A percentile compares a stretch with the other conserved stretches of the same genome.
phyloP scores from a whole-genome alignment of 2,888 invertebrate species.

The Ophion ellenae region DNA sequence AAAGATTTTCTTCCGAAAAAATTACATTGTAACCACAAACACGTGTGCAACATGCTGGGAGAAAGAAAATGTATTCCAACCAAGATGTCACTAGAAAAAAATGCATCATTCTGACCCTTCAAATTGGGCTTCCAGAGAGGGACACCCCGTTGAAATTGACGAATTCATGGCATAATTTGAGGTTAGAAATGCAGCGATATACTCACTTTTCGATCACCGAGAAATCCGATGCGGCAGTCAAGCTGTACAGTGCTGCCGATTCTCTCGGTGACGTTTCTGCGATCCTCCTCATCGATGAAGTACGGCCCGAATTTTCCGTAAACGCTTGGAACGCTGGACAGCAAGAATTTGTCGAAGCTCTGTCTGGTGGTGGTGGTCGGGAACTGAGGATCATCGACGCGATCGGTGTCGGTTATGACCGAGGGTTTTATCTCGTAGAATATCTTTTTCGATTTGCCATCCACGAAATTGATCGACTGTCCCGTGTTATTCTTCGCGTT shows the following conservation, averaged over 20 bases:
- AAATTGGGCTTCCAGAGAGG: too few relatives aligned
- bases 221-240: conserved; percentile 86
- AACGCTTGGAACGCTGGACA: conserved; percentile 80
- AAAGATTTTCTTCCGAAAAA: too few relatives aligned
- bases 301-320: conserved; percentile 85
- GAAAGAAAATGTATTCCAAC: too few relatives aligned
- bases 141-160: too few relatives aligned
- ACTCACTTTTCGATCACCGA: conserved; percentile 87
- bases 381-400: conserved; percentile 55
- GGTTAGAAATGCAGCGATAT: neutral
- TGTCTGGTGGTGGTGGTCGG: conserved; percentile 58
- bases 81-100: too few relatives aligned
- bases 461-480: conserved; percentile 71
- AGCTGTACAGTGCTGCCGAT: conserved; percentile 86
- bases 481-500: conserved; percentile 70
- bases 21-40: too few relatives aligned
- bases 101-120: too few relatives aligned
- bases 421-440: conserved; percentile 80
- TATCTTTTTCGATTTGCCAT: conserved; percentile 74
- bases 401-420: conserved; percentile 75
- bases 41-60: too few relatives aligned
- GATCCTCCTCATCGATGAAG: conserved; percentile 86
- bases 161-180: too few relatives aligned
- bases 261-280: conserved; percentile 85
- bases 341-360: conserved; percentile 63